Evolutionary conservation across 2,797 vertebrate species (phyloP), one percentile per base, ranked within the genome.

Genomic region (Girardinus metallicus): DNA sequence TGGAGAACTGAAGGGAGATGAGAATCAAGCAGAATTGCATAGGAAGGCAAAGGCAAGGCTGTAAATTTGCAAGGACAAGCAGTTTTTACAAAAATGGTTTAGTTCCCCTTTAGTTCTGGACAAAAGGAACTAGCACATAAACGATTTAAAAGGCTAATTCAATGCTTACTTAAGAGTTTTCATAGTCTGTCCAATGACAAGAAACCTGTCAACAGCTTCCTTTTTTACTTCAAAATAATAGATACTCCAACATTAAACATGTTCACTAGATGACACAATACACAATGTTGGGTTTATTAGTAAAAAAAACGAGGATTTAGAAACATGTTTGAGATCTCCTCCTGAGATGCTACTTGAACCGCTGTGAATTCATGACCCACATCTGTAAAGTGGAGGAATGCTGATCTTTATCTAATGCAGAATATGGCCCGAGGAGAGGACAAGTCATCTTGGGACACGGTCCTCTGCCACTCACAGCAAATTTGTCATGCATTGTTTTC

Each of bases 351-450:
- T 75, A 53, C 81, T 84, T 86, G 83, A 80, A 76, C 76, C 62
- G 51, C 82, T 60, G 82, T 85, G 89, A 76, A 82, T 86, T 88
- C 89, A 92, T 93, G 92, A 94, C 93, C 92, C 90, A 94, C 87
- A 94, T 94, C 87, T 90, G 90, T 78, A 78, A 80, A 86, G 76
- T 75, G 74, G 79, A 91, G 86, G 90, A 90, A 93, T 89, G 89
- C 87, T 73, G 92, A 93, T 93, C 77, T 79, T 91, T 93, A 93
- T 95, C 93, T 93, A 79, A 91, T 88, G 91, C 78, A 85, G 78
- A 83, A 90, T 87, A 88, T 87, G 78, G 88, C 93, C 89, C 4
- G 88, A 84, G 89, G 92, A 93, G 85, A 80, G 82, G 76, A 90
- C 84, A 68, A 84, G 86, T 92, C 86, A 84, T 86, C 77, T 60